Conservation (phyloP, 2,888 invertebrate species). For the Lepas anatifera region DNA sequence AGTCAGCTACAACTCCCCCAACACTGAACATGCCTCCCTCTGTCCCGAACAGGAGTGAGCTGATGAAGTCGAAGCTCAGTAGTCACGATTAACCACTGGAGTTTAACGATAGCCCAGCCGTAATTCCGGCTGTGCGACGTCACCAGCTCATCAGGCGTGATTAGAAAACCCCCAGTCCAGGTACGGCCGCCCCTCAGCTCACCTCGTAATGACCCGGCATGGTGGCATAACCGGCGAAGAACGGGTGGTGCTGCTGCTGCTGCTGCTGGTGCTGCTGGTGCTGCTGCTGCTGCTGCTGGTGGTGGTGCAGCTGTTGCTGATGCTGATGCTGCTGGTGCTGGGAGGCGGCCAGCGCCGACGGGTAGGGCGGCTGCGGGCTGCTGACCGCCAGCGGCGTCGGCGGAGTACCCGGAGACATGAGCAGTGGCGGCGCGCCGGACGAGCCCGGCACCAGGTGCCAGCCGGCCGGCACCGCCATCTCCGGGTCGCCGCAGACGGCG, state of each 20-base stretch:
- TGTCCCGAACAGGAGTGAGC: too few relatives aligned
- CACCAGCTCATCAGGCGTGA: too few relatives aligned
- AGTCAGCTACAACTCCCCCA: too few relatives aligned
- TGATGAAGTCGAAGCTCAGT: too few relatives aligned
- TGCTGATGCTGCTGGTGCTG: background rate
- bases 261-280: background rate
- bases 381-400: conserved; percentile 34
- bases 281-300: background rate
- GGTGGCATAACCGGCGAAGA: background rate
- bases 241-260: background rate
- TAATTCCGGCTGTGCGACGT: too few relatives aligned
- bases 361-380: conserved; percentile 66
- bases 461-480: conserved; percentile 88
- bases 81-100: too few relatives aligned
- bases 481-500: conserved; percentile 47
- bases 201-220: background rate
- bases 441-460: conserved; percentile 58
- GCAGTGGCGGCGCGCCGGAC: conserved; percentile 20
- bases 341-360: background rate
- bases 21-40: too few relatives aligned
- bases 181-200: background rate
- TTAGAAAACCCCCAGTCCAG: too few relatives aligned
- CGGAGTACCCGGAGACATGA: conserved; percentile 18
- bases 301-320: background rate
- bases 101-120: too few relatives aligned